Evolutionary conservation across 2,113 vertebrate genomes (phyloP).

Genomic region (Aphyosemion australe): DNA sequence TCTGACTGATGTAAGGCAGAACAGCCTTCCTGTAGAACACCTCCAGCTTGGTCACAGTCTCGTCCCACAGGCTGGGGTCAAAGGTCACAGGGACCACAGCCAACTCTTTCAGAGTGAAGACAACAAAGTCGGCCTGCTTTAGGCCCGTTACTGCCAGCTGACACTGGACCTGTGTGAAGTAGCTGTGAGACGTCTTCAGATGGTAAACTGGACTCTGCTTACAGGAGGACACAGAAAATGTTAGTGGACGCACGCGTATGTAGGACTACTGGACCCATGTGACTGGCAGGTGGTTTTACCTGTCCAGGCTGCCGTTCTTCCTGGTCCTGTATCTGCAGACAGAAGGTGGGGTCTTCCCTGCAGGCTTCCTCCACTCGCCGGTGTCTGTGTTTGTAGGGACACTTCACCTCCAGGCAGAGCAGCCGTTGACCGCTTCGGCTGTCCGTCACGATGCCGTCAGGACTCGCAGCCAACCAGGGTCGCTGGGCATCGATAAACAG

Average conservation of each 20-base stretch:
- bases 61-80: slow-evolving; percentile 74
- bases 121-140: slow-evolving; percentile 73
- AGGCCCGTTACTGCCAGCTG: slow-evolving; percentile 80
- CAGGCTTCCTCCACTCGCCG: slow-evolving; percentile 77
- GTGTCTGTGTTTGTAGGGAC: slow-evolving; percentile 84
- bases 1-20: slow-evolving; percentile 69
- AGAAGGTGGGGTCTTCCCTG: slow-evolving; percentile 79
- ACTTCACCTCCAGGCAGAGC: slow-evolving; percentile 85
- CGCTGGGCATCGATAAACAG: slow-evolving; percentile 79
- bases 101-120: slow-evolving; percentile 78
- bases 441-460: slow-evolving; percentile 82
- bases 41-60: slow-evolving; percentile 77
- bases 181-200: slow-evolving; percentile 79
- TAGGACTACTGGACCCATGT: too few relatives aligned
- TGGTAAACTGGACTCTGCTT: slow-evolving; percentile 45
- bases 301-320: background rate
- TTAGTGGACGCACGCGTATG: too few relatives aligned
- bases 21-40: slow-evolving; percentile 78
- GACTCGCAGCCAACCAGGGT: slow-evolving; percentile 84
- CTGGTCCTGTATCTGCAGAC: slow-evolving; percentile 66
- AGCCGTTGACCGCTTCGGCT: slow-evolving; percentile 53
- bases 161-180: slow-evolving; percentile 85
- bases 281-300: slow-evolving; percentile 16
- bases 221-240: background rate
- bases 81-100: slow-evolving; percentile 78